A percentile compares a stretch with the other conserved stretches of the same genome.
phyloP scores from a whole-genome alignment of 2,797 vertebrate genomes.

The Phalanger gymnotis region DNA sequence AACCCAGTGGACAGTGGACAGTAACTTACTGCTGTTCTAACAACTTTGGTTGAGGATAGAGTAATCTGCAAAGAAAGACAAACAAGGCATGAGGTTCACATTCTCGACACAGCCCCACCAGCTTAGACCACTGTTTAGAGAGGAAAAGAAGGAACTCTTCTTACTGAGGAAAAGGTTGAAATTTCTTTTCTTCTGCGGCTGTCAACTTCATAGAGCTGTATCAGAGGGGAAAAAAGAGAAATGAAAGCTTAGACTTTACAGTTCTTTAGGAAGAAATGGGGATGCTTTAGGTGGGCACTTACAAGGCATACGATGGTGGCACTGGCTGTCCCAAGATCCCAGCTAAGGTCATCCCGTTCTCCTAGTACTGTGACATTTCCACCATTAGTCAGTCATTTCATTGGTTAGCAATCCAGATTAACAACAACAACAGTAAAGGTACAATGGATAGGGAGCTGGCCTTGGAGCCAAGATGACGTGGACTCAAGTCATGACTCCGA shows the following conservation, averaged over 20 bases:
- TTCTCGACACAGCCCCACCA: not conserved
- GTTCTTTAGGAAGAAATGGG: not conserved
- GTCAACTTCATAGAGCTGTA: conserved; percentile 79
- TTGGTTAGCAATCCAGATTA: not conserved
- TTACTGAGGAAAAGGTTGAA: conserved; percentile 75
- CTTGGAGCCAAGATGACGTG: not conserved
- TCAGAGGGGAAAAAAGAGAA: not conserved
- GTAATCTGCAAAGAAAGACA: conserved; percentile 77
- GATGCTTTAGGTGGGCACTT: not conserved
- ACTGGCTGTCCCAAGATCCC: not conserved
- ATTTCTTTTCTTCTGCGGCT: conserved; percentile 65
- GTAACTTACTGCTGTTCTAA: conserved; percentile 78
- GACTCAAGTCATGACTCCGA: not conserved
- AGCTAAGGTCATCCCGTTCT: fast-evolving
- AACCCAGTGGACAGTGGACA: conserved; percentile 42
- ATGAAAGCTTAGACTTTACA: not conserved
- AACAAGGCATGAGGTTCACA: conserved; percentile 63
- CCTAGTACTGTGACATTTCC: not conserved
- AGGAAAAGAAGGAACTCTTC: conserved; percentile 44
- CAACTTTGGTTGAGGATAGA: conserved; percentile 81
- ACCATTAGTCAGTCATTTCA: not conserved
- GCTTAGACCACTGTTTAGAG: not conserved
- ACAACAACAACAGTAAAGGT: not conserved
- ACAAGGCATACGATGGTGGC: too few relatives aligned
- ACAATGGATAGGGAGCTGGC: not conserved